Base-by-base conservation (phyloP, 2,888 invertebrate genomes). In the Megastigmus dorsalis region DNA sequence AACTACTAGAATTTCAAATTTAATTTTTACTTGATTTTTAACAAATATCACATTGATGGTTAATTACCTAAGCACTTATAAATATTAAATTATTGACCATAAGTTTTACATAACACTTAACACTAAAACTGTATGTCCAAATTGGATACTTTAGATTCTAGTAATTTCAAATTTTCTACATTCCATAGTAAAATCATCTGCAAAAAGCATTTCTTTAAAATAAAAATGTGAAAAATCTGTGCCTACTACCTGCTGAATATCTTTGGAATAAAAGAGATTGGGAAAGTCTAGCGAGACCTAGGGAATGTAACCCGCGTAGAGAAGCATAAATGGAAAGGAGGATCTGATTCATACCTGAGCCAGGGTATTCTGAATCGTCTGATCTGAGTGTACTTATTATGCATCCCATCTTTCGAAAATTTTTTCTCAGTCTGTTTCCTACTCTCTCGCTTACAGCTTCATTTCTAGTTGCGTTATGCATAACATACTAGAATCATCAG, bases 321-420 rank as follows among this genome's bases (percentile, higher is more conserved):
- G 28, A 76, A 70, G 74, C 74, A 62, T 66, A 45, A 52, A 28
- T 72, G 45, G n/a, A 63, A 36, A 33, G 48, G 28, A 59, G 33
- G 41, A 63, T 62, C 69, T 69, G 69, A 45, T 62, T 50, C 74
- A 57, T 77, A 77, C 77, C 74, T 77, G 77, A 77, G 30, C 65
- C 68, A 77, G 77, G 68, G 66, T 74, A 72, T 26, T 74, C 74
- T 28, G 55, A 75, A 77, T 66, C 68, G 30, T 68, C 65, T 41
- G 74, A 71, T 68, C 72, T 66, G 50, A 59, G 68, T 54, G 63
- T 77, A 68, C 54, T 71, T 65, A 70, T 71, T 50, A 74, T 63
- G 59, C 77, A 77, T 74, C 77, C 77, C 77, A 77, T 77, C 50
- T 68, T 74, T 74, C 55, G 52, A 66, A 76, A 43, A 50, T 54